Base-by-base conservation (phyloP, 2,113 vertebrate genomes). In the Entelurus aequoreus region DNA sequence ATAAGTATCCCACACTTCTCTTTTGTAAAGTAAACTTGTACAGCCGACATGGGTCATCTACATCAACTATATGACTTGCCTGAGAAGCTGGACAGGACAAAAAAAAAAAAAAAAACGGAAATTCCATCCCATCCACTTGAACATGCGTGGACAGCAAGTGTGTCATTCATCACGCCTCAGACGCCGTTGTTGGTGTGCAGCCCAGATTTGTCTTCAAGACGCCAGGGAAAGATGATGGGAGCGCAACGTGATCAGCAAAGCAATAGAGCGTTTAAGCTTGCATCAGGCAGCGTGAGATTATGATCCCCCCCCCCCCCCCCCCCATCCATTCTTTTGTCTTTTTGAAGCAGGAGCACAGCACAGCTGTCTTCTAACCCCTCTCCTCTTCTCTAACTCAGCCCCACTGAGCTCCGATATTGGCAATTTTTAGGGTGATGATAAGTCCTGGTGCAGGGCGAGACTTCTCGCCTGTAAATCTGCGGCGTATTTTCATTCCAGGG, bases 191-290 rank as follows among this genome's bases (percentile, higher is more conserved):
- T 81, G 77, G 69, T 72, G 80, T 78, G 79, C 76, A 65, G 79
- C 81, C 82, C 84, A 88, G 89, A 90, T 90, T 87, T 85, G 86
- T 88, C 84, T 89, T 82, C 70, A 77, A 88, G 84, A 87, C 68
- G 67, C 83, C 79, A 78, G 87, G 78, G 84, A 86, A 89, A 89
- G 86, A 91, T 90, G 88, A 88, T 90, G 82, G 87, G 84, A 84
- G 84, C 65, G 63, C 81, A 80, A 90, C 88, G 89, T 90, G 90
- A 91, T 89, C 84, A 72, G 90, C 84, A 90, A 90, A 89, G 90
- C 87, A 89, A 90, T 90, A 79, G 82, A 90, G 88, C 88, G 82
- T 90, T 90, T 90, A 91, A 90, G 85, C 84, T 86, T 74, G 83
- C 88, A 88, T 91, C 90, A 89, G 88, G 88, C 86, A 79, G 84